Base-by-base conservation (phyloP, 1,140 invertebrate species). In the Halictus rubicundus region DNA sequence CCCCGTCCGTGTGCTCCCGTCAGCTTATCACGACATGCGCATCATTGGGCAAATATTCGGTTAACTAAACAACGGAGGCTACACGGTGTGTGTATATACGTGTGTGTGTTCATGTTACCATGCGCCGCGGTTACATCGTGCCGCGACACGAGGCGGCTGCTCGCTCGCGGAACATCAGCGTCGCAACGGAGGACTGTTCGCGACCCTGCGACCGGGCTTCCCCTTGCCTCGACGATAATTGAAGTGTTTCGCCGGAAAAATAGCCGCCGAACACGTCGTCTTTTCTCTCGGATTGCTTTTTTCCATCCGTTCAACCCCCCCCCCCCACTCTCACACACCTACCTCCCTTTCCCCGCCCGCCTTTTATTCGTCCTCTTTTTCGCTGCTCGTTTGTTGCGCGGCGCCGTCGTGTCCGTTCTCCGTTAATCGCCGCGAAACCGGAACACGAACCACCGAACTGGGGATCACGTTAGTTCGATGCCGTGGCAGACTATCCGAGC, bases 11-110 rank as follows among this genome's bases (percentile, higher is more conserved):
- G 71, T 72, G 68, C 78, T 77, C 68, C 66, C 70, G 78, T 80
- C 78, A 81, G 69, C 73, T 84, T 73, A 86, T 87, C 80, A 74
- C 80, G 80, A 80, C 73, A 73, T 83, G 87, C 83, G 80, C 85
- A 88, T 88, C 77, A 61, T 80, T 83, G 80, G 73, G 59, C 82
- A 85, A 88, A 88, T 88, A 87, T 88, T 88, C 81, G 83, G 83
- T 85, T 85, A 85, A 84, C 82, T 85, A 85, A 85, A 85, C 83
- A 84, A 84, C 74, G 75, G 78, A 84, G 73, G 27, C 78, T 32
- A 37, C 42, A 8, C 7, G 8, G 42, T 46, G 14, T 12, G 42
- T 42, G 10, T 10, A 9, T 12, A 9, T 42, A 9, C 9, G 19
- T 52, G 49, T 5, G 16, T 52, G 68, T 72, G 54, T 65, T 54